Evolutionary conservation across 2,888 invertebrate species (phyloP), one percentile per base, ranked within the genome.

Genomic region (Alviniconcha strummeri): DNA sequence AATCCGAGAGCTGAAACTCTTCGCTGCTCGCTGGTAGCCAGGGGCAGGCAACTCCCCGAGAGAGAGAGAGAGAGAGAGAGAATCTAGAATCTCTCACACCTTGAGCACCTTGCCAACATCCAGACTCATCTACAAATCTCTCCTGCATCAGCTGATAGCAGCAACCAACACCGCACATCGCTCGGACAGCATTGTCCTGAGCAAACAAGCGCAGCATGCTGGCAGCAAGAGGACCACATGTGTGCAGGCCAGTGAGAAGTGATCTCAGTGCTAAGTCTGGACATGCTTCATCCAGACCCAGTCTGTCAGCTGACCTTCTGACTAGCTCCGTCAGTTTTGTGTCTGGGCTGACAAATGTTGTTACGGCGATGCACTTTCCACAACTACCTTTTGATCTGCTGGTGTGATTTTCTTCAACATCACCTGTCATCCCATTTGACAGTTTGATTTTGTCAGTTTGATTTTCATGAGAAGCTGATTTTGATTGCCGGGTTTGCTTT

Each of bases 191-290:
- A 8, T 84, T 72, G 84, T 95, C 95, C 76, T 93, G 89, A 5
- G 94, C 91, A 92, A 97, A 98, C 17, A 97, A 94, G 85, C 95
- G 95, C 0, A 98, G 94, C 72, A 96, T 96, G 15, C 96, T 95
- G 1, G 97, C 94, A 0, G 96, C 96, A 8, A 98, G 94, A 94
- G 97, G 96, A 0, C 98, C 98, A 93, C 98, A 98, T 0, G 98
- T 97, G 92, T 98, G 98, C 9, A 98, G 95, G 15, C 98, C 98
- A 91, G 95, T 92, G 75, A 95, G 88, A 77, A 90, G 81, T 83
- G 91, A 80, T 54, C 76, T 80, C 19, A 80, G 15, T 4, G 9
- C 9, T 60, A 60, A 13, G 8, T 83, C 74, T 19, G 71, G 71
- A 0, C 75, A 19, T 19, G 19, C 15, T n/a, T 60, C 55, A 5